Conservation (phyloP, 2,113 vertebrate species). For the Perca fluviatilis region DNA sequence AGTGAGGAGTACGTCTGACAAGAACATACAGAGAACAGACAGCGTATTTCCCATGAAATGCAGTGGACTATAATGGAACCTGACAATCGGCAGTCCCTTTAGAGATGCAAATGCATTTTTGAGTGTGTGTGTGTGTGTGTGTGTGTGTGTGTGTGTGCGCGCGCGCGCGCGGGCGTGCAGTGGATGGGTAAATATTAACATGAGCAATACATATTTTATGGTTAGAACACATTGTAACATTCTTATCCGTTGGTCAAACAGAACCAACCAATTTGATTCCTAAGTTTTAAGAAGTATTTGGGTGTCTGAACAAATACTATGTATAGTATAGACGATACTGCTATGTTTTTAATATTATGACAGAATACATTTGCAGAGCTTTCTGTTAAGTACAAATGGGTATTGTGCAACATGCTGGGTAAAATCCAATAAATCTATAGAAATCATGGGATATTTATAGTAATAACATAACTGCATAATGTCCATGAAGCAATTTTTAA, state of each 20-base stretch:
- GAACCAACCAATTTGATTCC: not conserved
- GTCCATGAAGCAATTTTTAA: not conserved
- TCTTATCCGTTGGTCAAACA: not conserved
- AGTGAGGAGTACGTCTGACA: conserved; percentile 4
- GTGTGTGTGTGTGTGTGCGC: not conserved
- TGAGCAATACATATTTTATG: not conserved
- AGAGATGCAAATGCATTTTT: not conserved
- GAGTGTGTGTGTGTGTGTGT: not conserved
- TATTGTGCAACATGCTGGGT: not conserved
- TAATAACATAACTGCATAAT: not conserved
- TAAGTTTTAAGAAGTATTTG: not conserved
- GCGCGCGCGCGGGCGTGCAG: too few species aligned
- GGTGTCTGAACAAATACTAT: not conserved
- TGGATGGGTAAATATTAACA: conserved; percentile 13
- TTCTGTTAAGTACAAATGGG: not conserved
- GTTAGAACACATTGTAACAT: not conserved
- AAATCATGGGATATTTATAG: too few species aligned
- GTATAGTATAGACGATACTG: not conserved
- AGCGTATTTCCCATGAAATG: conserved; percentile 10
- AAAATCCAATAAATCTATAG: not conserved
- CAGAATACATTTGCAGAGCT: not conserved
- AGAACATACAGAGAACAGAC: conserved; percentile 25
- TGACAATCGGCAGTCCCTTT: conserved; percentile 29
- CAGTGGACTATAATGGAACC: conserved; percentile 12
- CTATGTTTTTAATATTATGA: not conserved